Base-by-base conservation (phyloP, 2,888 invertebrate genomes). In the Monochamus alternatus region DNA sequence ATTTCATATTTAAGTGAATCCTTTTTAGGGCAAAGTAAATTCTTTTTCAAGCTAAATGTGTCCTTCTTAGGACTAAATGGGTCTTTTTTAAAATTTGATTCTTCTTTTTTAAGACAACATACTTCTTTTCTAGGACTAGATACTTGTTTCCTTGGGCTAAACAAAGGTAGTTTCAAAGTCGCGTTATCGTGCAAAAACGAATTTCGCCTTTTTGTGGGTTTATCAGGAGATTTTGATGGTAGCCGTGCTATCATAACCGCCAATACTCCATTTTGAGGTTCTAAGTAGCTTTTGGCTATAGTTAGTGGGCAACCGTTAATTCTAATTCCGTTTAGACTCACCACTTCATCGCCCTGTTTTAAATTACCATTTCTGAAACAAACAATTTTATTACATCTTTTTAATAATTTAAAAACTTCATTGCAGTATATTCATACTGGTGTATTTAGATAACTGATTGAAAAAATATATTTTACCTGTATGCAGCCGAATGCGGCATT, bases 311-410 rank as follows among this genome's bases (percentile, higher is more conserved):
- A 90, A 1, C 95, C 95, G 78, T 94, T 92, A 75, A 97, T 89
- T 79, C 95, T 93, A 85, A 92, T 93, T 9, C 96, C 96, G 88
- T 97, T 97, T 44, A 97, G 95, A 89, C 96, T 95, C 10, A 97
- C 94, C 79, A 97, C 94, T 91, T 97, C 96, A 89, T 97, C 97
- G 12, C 96, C 96, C 75, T 96, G 92, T 84, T 93, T 91, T 77
- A 98, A 91, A 83, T 95, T 92, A 30, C 96, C 95, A 87, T 96
- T 95, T 89, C 95, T 95, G 86, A 73, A 89, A 82, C 22, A 78
- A 64, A 62, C 30, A n/a, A 43, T 22, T 7, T 58, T 22, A 22
- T 22, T 22, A 22, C 22, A 22, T 22, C 22, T 22, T 22, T 22
- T 22, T 22, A 22, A 22, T 22, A 22, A 22, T 22, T 22, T 22